These are phyloP conservation scores for Eucriotettix oculatus DNA, from an alignment of 2,888 invertebrate species.

Conservation along the genomic window DNA sequence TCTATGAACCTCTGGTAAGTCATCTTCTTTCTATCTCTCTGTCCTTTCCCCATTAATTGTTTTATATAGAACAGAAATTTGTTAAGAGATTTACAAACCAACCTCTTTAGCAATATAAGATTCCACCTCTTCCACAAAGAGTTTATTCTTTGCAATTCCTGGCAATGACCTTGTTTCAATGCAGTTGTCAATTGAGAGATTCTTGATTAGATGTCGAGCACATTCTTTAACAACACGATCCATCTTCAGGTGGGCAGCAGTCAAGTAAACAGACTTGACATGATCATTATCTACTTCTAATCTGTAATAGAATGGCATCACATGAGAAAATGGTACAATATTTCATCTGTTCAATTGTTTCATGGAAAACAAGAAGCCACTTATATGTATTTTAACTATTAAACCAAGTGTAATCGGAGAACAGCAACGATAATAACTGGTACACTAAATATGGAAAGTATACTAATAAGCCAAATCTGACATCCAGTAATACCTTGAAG, in stretches of 20 bases:
- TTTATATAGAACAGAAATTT: no score
- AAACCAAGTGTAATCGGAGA: no score
- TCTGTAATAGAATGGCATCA: conserved; percentile 18
- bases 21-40: no score
- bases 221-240: conserved; percentile 54
- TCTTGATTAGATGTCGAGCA: conserved; percentile 48
- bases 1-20: no score
- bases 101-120: conserved; percentile 51
- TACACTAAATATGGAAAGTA: no score
- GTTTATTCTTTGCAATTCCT: conserved; percentile 30
- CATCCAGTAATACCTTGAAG: conserved; percentile 36
- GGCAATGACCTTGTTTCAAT: conserved; percentile 43
- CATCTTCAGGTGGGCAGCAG: conserved; percentile 64
- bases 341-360: no score
- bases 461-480: neutral
- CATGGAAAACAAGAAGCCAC: no score
- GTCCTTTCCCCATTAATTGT: no score
- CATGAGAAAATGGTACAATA: no score
- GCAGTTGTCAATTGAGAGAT: conserved; percentile 41
- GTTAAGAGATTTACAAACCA: conserved; percentile 19
- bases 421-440: no score
- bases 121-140: conserved; percentile 48
- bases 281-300: conserved; percentile 32
- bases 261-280: conserved; percentile 61
- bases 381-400: no score